Evolutionary conservation across 2,797 vertebrate species (phyloP).

Genomic region (Ptychobarbus kaznakovi): DNA sequence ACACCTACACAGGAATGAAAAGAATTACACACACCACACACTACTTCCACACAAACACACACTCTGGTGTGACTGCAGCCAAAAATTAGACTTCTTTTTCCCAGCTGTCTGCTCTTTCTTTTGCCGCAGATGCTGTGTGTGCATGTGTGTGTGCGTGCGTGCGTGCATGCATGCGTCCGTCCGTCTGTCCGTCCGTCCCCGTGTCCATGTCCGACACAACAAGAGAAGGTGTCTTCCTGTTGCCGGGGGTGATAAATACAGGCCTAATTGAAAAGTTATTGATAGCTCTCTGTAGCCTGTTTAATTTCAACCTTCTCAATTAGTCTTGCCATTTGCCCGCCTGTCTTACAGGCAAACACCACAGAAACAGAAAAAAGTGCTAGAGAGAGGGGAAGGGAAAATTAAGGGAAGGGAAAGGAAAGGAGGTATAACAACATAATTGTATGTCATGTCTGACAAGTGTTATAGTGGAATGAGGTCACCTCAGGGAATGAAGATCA

Average conservation of each 20-base stretch:
- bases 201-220: constrained; percentile 44
- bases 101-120: constrained; percentile 4
- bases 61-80: too few relatives aligned
- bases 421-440: constrained; percentile 46
- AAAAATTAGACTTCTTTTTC: neutral
- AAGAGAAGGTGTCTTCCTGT: constrained; percentile 65
- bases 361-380: constrained; percentile 19
- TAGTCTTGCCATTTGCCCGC: constrained; percentile 60
- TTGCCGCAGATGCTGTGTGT: constrained; percentile 12
- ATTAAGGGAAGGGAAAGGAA: constrained; percentile 12
- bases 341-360: constrained; percentile 49
- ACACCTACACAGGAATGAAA: neutral
- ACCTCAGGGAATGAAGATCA: constrained; percentile 1
- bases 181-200: neutral
- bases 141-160: too few relatives aligned
- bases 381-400: neutral
- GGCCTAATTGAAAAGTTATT: constrained; percentile 76
- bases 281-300: constrained; percentile 72
- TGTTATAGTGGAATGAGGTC: constrained; percentile 39
- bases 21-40: too few relatives aligned
- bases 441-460: constrained; percentile 47
- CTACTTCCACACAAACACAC: too few relatives aligned
- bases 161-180: neutral
- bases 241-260: constrained; percentile 70
- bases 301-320: constrained; percentile 72